Evolutionary conservation across 2,113 vertebrate species (phyloP), one percentile per base, ranked within the genome.

Genomic region (Bagarius yarrelli): DNA sequence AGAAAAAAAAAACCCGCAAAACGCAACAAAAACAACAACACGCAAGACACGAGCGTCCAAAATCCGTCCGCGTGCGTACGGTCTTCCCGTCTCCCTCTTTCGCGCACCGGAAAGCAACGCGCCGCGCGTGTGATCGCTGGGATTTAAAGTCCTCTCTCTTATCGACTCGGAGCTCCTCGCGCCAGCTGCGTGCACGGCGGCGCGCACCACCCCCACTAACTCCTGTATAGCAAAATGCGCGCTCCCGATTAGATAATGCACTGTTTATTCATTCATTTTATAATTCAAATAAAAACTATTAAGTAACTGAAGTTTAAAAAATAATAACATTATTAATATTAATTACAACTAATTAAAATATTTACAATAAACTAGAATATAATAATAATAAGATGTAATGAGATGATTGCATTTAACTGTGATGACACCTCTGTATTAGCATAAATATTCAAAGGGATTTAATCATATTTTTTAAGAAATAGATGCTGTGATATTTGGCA

Each of bases 71-170:
- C 44, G 40, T n/a, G 40, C 23, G 12, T 21, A 18, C 47, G 47
- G 21, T 25, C 36, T 61, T 47, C 57, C n/a, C 25, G 36, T 40
- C n/a, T 77, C 57, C 57, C 18, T 27, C 57, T 50, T 18, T 12
- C 23, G 53, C 53, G 14, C 40, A 55, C 27, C 50, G 70, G 27
- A 34, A 73, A 36, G 57, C 56, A 59, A 21, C 57, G 15, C 57
- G n/a, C 3, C 60, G 75, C 40, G 75, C 75, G 60, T 63, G 76
- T 52, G 76, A 50, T 63, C 36, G 44, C 60, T 16, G 76, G 59
- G 60, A 63, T 78, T 64, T 76, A 60, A 78, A 78, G 27, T 30
- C 44, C 76, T 64, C 36, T 59, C 55, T 59, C 55, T 60, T 60
- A 76, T 76, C 74, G 74, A 76, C 56, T 57, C 57, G n/a, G 36